These are phyloP conservation scores for Pemphredon lugubris DNA, from an alignment of 2,888 invertebrate genomes.

Conservation along the genomic window DNA sequence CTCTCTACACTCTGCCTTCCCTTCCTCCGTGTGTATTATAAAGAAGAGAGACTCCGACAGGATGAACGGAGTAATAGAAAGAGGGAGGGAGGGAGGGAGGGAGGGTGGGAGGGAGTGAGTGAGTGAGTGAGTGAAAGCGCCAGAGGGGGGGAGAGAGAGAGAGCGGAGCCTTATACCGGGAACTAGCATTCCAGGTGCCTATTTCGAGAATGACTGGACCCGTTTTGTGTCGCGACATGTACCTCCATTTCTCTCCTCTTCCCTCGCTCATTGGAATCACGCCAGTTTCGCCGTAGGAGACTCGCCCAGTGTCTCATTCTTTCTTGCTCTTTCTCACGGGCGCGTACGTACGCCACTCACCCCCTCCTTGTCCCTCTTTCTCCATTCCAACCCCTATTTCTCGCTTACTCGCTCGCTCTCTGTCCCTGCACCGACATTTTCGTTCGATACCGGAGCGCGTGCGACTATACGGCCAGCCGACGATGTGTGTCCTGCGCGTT, in stretches of 20 bases:
- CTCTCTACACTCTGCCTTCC: no score
- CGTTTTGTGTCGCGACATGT: slow-evolving; percentile 61
- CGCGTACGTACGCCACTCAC: neutral
- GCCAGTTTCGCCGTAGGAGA: slow-evolving; percentile 57
- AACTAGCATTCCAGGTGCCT: slow-evolving; percentile 62
- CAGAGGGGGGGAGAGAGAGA: neutral
- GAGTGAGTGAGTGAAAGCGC: neutral
- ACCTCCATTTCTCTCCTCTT: slow-evolving; percentile 17
- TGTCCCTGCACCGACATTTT: slow-evolving; percentile 37
- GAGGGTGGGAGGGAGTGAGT: slow-evolving; percentile 6
- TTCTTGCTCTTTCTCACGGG: neutral
- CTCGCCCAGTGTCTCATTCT: slow-evolving; percentile 27
- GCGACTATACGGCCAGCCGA: slow-evolving; percentile 25
- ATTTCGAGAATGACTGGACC: slow-evolving; percentile 66
- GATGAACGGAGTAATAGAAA: slow-evolving; percentile 1
- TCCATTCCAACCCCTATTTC: slow-evolving; percentile 21
- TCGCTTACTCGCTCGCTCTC: slow-evolving; percentile 15
- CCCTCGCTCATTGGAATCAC: slow-evolving; percentile 55
- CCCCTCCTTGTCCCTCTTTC: neutral
- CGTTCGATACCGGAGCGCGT: slow-evolving; percentile 52
- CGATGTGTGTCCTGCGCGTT: slow-evolving; percentile 9
- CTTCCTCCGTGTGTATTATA: slow-evolving; percentile 41
- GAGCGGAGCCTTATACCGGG: slow-evolving; percentile 21
- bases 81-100: neutral
- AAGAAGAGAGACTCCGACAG: slow-evolving; percentile 25